These are phyloP conservation scores for Athrips mouffetella DNA, from an alignment of 2,888 invertebrate species.

Conservation along the genomic window DNA sequence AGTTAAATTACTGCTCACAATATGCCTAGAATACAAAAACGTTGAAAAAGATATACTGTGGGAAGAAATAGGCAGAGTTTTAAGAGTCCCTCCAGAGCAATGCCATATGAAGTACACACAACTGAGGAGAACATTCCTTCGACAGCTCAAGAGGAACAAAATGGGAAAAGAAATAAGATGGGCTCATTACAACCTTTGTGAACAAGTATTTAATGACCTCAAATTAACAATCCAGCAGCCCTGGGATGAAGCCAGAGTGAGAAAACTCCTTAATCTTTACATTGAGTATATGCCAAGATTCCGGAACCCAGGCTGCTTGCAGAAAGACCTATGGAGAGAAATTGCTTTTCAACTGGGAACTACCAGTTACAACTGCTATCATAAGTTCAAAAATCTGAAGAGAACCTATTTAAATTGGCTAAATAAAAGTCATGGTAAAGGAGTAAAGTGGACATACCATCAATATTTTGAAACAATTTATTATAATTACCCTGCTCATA, in stretches of 20 bases:
- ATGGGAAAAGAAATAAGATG: slow-evolving; percentile 65
- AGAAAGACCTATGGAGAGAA: slow-evolving; percentile 68
- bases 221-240: slow-evolving; percentile 52
- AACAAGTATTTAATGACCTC: slow-evolving; percentile 63
- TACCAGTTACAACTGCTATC: slow-evolving; percentile 64
- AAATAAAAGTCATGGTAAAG: slow-evolving; percentile 52
- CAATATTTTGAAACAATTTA: slow-evolving; percentile 66
- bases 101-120: slow-evolving; percentile 62
- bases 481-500: slow-evolving; percentile 54
- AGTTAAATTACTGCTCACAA: slow-evolving; percentile 52
- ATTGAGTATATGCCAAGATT: slow-evolving; percentile 59
- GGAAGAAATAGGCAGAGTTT: slow-evolving; percentile 49
- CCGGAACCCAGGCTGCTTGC: slow-evolving; percentile 46
- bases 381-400: slow-evolving; percentile 67
- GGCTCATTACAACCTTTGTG: slow-evolving; percentile 61
- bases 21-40: slow-evolving; percentile 52
- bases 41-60: slow-evolving; percentile 47
- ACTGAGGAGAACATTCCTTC: slow-evolving; percentile 58
- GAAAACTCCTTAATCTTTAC: slow-evolving; percentile 53
- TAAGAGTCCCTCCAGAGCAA: slow-evolving; percentile 54
- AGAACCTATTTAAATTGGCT: slow-evolving; percentile 61
- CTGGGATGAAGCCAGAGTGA: slow-evolving; percentile 63
- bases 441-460: slow-evolving; percentile 62
- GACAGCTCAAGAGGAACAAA: slow-evolving; percentile 62
- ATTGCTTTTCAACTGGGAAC: slow-evolving; percentile 56